These are phyloP conservation scores for Vespertilio murinus DNA, from an alignment of 2,797 vertebrate genomes.

Conservation along the genomic window DNA sequence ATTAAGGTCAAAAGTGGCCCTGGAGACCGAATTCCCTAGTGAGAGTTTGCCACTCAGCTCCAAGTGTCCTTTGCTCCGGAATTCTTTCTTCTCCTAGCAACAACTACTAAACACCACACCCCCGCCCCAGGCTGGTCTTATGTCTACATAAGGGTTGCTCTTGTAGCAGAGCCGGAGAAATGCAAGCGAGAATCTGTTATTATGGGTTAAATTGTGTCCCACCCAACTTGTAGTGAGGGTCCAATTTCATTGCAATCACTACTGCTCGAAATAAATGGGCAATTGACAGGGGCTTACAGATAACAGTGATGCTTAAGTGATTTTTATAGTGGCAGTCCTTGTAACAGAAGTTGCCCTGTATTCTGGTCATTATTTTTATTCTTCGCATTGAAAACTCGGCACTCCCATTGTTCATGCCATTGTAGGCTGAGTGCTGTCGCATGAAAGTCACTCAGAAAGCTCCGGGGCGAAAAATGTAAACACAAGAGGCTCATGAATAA, in stretches of 20 bases:
- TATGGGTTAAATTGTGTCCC: constrained; percentile 47
- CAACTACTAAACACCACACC: neutral
- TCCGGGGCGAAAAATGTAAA: neutral
- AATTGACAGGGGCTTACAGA: constrained; percentile 34
- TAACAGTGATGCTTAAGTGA: constrained; percentile 59
- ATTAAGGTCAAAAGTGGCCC: constrained; percentile 61
- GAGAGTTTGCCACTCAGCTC: neutral
- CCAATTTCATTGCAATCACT: constrained; percentile 57
- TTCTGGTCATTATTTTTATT: constrained; percentile 70
- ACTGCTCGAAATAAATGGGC: constrained; percentile 68
- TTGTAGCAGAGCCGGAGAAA: constrained; percentile 47
- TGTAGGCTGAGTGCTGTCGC: constrained; percentile 63
- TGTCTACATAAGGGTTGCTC: constrained; percentile 11
- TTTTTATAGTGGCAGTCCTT: constrained; percentile 65
- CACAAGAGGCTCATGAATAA: neutral
- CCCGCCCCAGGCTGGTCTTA: neutral
- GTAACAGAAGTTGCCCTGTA: constrained; percentile 69
- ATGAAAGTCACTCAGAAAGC: constrained; percentile 72
- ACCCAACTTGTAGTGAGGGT: constrained; percentile 39
- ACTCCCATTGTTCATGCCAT: constrained; percentile 60
- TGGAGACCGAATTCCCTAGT: constrained; percentile 16
- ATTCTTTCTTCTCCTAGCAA: constrained; percentile 55
- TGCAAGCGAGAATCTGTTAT: constrained; percentile 40
- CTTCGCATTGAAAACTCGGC: constrained; percentile 61
- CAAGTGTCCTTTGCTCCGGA: constrained; percentile 4